phyloP scores from a whole-genome alignment of 2,888 invertebrate species.

The Brenthis ino region DNA sequence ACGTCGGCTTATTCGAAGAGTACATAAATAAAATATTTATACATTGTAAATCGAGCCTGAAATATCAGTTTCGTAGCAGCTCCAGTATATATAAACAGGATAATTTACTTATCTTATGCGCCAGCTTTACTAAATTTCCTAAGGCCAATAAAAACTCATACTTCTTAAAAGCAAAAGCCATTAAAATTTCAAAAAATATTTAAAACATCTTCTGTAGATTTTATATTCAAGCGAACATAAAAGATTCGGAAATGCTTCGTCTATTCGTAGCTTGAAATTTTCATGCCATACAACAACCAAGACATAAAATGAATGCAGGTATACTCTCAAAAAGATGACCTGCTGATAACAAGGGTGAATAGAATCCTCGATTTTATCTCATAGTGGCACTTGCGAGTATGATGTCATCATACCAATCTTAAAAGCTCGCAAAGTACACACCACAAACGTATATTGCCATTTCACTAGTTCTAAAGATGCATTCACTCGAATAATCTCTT shows the following conservation, averaged over 20 bases:
- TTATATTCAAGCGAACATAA: constrained; percentile 9
- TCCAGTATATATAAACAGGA: no score
- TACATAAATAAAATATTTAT: no score
- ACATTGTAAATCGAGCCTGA: no score
- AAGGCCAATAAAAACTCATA: no score
- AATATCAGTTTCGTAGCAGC: no score
- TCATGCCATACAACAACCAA: constrained; percentile 8
- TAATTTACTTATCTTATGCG: no score
- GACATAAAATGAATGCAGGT: constrained; percentile 21
- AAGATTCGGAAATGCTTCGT: constrained; percentile 7
- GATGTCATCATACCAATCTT: constrained; percentile 20
- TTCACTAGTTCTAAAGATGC: constrained; percentile 34
- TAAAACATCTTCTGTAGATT: not conserved
- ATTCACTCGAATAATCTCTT: constrained; percentile 39
- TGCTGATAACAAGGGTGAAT: constrained; percentile 20
- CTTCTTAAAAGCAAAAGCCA: no score
- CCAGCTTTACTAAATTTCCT: no score
- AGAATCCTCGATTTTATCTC: constrained; percentile 17
- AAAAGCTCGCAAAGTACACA: constrained; percentile 18
- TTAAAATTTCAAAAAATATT: no score
- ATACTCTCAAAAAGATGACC: constrained; percentile 22
- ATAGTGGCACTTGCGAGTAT: constrained; percentile 8
- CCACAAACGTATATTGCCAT: constrained; percentile 23
- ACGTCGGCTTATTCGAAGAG: not conserved
- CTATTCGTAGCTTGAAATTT: constrained; percentile 15